These are phyloP conservation scores for Actenoides hombroni DNA, from an alignment of 2,113 vertebrate species.

Conservation along the genomic window DNA sequence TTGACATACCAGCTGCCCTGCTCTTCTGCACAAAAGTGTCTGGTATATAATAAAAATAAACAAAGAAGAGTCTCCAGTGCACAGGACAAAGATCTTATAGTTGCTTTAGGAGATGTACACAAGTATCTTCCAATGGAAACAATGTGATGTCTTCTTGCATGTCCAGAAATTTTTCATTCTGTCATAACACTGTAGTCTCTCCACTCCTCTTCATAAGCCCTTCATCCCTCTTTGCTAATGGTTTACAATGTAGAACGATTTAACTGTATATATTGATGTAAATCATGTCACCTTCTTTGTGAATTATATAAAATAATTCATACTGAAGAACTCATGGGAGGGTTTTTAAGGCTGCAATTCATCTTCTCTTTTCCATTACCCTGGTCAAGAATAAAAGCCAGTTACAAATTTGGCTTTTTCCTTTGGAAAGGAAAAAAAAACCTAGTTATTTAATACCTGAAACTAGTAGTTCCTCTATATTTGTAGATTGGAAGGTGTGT, in stretches of 20 bases:
- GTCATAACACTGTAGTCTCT: slow-evolving; percentile 58
- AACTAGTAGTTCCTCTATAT: background rate
- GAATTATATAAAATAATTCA: slow-evolving; percentile 60
- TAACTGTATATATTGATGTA: slow-evolving; percentile 55
- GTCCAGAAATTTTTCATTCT: slow-evolving; percentile 35
- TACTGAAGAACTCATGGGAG: background rate
- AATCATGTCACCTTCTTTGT: slow-evolving; percentile 59
- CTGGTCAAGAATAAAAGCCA: slow-evolving; percentile 50
- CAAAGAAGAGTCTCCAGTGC: background rate
- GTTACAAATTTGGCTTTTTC: slow-evolving; percentile 22
- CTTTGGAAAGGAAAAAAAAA: slow-evolving; percentile 11
- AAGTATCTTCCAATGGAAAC: slow-evolving; percentile 53
- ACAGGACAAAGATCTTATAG: slow-evolving; percentile 35
- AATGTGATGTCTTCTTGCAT: slow-evolving; percentile 40
- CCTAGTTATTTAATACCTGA: slow-evolving; percentile 9
- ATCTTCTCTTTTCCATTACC: slow-evolving; percentile 64
- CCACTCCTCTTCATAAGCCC: slow-evolving; percentile 47
- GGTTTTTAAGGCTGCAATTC: slow-evolving; percentile 47
- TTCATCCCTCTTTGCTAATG: slow-evolving; percentile 61
- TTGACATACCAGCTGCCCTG: background rate
- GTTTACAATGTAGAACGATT: slow-evolving; percentile 58
- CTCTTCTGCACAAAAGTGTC: background rate
- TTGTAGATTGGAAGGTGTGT: background rate
- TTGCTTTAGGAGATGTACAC: slow-evolving; percentile 29
- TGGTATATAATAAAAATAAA: slow-evolving; percentile 23